These are phyloP conservation scores for Eudasyphora cyanicolor DNA, from an alignment of 2,888 invertebrate genomes.

Conservation along the genomic window DNA sequence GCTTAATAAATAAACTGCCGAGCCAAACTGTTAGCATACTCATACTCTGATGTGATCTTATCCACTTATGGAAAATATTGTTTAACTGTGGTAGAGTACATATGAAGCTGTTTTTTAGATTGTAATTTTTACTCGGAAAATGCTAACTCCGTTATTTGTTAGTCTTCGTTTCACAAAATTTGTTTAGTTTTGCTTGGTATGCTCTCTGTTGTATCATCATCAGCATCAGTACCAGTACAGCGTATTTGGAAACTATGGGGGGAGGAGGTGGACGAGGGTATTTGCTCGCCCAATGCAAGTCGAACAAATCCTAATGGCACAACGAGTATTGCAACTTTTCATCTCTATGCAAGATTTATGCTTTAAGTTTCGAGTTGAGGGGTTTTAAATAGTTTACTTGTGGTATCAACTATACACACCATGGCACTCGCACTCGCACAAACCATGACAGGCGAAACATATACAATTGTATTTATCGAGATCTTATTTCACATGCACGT, in stretches of 20 bases:
- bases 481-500: constrained; percentile 20
- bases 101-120: constrained; percentile 35
- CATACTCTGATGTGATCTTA: too few relatives aligned
- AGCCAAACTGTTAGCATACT: too few relatives aligned
- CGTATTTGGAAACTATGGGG: not conserved
- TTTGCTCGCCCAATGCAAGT: constrained; percentile 8
- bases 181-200: constrained; percentile 48
- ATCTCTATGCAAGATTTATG: constrained; percentile 61
- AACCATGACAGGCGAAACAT: too few relatives aligned
- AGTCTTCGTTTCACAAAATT: constrained; percentile 37
- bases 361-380: constrained; percentile 49
- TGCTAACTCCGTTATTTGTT: not conserved
- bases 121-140: not conserved
- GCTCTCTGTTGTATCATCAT: constrained; percentile 4
- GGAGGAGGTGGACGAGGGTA: not conserved
- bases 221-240: constrained; percentile 5
- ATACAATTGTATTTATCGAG: constrained; percentile 34
- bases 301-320: constrained; percentile 40
- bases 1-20: constrained; percentile 23
- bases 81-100: not conserved
- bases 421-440: not conserved
- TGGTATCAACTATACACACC: constrained; percentile 14
- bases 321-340: constrained; percentile 57
- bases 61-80: too few relatives aligned
- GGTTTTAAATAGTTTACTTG: constrained; percentile 57